phyloP scores from a whole-genome alignment of 1,140 invertebrate genomes.

The Oedothorax gibbosus region DNA sequence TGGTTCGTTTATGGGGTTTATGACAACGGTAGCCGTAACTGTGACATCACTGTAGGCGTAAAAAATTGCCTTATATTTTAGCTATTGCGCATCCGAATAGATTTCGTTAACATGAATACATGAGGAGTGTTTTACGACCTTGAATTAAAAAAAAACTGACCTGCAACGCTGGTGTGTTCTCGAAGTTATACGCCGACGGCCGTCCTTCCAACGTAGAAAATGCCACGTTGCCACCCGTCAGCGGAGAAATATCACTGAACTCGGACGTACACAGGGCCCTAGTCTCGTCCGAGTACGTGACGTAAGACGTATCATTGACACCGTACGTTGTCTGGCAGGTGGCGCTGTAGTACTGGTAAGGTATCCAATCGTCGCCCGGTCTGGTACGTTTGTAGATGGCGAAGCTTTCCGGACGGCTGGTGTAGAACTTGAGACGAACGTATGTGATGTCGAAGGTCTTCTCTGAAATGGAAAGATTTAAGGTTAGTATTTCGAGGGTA shows the following conservation, averaged over 20 bases:
- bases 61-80: no score
- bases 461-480: constrained; percentile 74
- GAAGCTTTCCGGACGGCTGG: constrained; percentile 96
- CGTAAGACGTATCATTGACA: constrained; percentile 79
- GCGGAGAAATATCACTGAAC: constrained; percentile 96
- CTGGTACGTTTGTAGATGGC: constrained; percentile 89
- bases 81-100: no score
- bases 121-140: not conserved
- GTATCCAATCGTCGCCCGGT: constrained; percentile 87
- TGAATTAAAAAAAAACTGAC: constrained; percentile 70
- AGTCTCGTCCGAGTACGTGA: constrained; percentile 81
- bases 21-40: no score
- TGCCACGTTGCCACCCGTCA: constrained; percentile 94
- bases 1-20: no score
- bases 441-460: constrained; percentile 98
- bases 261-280: constrained; percentile 94
- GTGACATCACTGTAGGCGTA: no score
- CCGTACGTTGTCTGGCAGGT: constrained; percentile 91
- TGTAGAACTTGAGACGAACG: constrained; percentile 91
- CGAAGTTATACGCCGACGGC: constrained; percentile 91
- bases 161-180: constrained; percentile 88
- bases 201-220: constrained; percentile 96
- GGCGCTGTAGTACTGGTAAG: constrained; percentile 96
- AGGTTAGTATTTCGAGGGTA: no score
- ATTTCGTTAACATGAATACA: no score